phyloP scores from a whole-genome alignment of 2,113 vertebrate species.

The Cavia porcellus region DNA sequence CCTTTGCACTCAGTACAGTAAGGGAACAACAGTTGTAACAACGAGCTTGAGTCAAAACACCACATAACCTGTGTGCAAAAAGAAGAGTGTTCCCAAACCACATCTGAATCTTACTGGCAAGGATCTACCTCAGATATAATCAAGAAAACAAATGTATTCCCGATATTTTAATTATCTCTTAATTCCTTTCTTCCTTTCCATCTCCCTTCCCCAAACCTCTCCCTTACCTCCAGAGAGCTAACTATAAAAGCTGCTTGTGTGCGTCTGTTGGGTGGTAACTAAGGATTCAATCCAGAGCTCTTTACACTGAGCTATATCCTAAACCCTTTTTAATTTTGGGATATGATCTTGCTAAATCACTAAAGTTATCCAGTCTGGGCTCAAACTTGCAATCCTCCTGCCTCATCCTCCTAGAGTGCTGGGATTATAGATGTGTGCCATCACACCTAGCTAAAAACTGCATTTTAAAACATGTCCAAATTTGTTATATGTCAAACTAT shows the following conservation, averaged over 20 bases:
- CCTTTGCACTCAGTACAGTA: not conserved
- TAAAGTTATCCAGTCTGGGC: not conserved
- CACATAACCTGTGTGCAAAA: not conserved
- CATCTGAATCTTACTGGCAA: not conserved
- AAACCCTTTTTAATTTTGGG: not conserved
- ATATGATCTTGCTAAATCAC: not conserved
- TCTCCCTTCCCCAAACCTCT: not conserved
- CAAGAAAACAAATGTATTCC: not conserved
- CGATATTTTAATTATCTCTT: slow-evolving; percentile 12
- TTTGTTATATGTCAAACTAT: not conserved
- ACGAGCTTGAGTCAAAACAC: not conserved
- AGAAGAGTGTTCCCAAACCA: not conserved
- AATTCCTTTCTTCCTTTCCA: not conserved
- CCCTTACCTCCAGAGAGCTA: not conserved
- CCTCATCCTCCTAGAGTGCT: not conserved
- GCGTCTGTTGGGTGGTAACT: not conserved
- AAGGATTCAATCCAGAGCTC: not conserved
- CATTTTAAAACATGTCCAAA: not conserved
- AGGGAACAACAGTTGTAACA: not conserved
- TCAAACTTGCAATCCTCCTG: not conserved
- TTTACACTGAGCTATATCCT: not conserved
- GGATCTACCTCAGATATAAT: not conserved
- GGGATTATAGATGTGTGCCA: not conserved
- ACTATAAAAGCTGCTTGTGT: not conserved
- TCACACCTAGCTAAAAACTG: not conserved